phyloP scores from a whole-genome alignment of 2,113 vertebrate species.

The Melanerpes formicivorus region DNA sequence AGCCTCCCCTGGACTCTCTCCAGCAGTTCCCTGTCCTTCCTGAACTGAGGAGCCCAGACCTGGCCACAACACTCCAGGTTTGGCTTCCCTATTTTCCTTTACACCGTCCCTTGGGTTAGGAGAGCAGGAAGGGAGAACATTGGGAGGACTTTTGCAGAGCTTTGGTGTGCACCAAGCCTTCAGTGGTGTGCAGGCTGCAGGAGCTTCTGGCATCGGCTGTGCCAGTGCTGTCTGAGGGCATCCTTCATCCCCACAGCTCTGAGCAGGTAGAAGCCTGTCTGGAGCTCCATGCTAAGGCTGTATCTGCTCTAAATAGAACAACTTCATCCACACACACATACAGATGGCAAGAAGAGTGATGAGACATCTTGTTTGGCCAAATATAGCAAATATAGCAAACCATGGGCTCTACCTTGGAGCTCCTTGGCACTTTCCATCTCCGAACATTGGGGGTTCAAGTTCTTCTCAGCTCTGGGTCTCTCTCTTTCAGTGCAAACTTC shows the following conservation, averaged over 20 bases:
- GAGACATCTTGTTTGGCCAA: constrained; percentile 38
- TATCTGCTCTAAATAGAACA: constrained; percentile 47
- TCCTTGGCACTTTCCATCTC: background rate
- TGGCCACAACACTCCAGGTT: too few relatives aligned
- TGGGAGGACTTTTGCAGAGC: background rate
- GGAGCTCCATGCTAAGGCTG: constrained; percentile 46
- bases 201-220: background rate
- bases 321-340: background rate
- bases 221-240: constrained; percentile 8
- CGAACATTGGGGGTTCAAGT: background rate
- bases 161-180: background rate
- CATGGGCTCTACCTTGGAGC: background rate
- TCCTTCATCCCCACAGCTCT: constrained; percentile 15
- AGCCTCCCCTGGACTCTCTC: too few relatives aligned
- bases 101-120: background rate
- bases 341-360: constrained; percentile 37
- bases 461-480: background rate
- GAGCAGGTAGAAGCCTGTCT: constrained; percentile 43
- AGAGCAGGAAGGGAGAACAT: background rate
- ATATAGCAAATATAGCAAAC: constrained; percentile 41
- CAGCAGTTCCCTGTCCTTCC: too few relatives aligned
- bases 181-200: constrained; percentile 16
- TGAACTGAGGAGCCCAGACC: too few relatives aligned
- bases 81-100: background rate
- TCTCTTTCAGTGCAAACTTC: too few relatives aligned